A percentile compares a stretch with the other conserved stretches of the same genome.
These are phyloP conservation scores for Lichenostomus cassidix DNA, from an alignment of 2,113 vertebrate genomes.

Conservation along the genomic window DNA sequence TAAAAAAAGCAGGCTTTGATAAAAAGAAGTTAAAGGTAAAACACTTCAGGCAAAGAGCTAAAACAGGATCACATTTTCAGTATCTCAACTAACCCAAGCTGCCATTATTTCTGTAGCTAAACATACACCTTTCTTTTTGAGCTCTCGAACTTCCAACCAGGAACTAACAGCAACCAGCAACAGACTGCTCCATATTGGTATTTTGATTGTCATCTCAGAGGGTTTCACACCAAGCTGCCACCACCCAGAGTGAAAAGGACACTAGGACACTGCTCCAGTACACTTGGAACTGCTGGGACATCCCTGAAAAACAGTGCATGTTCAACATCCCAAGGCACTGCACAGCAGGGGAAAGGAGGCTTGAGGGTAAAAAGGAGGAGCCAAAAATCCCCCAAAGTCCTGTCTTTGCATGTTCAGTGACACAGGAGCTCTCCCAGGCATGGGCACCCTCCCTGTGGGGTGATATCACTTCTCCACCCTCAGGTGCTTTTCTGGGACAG, in stretches of 20 bases:
- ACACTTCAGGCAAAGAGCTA: neutral
- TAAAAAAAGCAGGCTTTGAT: neutral
- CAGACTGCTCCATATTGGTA: neutral
- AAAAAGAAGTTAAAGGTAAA: neutral
- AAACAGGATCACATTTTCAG: neutral
- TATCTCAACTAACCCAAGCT: neutral
- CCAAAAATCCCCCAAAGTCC: neutral
- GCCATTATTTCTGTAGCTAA: neutral
- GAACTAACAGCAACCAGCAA: neutral
- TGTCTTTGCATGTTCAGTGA: neutral
- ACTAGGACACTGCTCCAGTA: neutral
- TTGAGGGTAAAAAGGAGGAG: neutral
- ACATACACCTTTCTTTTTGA: neutral
- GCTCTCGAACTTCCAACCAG: neutral
- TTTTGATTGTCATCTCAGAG: neutral
- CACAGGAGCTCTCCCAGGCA: neutral
- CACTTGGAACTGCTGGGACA: neutral
- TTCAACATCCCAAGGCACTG: neutral
- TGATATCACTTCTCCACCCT: neutral
- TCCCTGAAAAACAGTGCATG: neutral
- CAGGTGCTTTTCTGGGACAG: neutral
- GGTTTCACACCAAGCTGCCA: neutral
- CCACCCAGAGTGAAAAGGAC: neutral
- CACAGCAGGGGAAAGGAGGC: neutral
- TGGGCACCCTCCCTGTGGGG: rapidly evolving